Evolutionary conservation across 1,140 invertebrate genomes (phyloP), one percentile per base, ranked within the genome.

Genomic region (Achatina immaculata): DNA sequence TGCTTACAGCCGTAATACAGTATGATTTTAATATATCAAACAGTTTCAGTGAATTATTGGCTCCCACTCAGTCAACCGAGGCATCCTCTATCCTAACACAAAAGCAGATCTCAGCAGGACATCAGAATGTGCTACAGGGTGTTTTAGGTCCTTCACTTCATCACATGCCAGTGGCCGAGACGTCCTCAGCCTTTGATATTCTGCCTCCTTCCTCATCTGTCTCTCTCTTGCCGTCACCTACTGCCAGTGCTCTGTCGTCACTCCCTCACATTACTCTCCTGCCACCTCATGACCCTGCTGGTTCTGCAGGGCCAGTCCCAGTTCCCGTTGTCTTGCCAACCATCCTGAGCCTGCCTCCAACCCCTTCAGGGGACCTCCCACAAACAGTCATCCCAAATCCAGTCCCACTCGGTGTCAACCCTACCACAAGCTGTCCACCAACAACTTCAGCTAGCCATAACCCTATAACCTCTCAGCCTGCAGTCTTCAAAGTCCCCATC

Each of bases 41-140:
- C 76, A 80, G 78, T 72, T 80, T 80, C 78, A 80, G 78, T 58
- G 78, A 80, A 21, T 58, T 80, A 28, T 43, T 80, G 78, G 43
- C 78, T 34, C 65, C 68, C 1, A 72, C 78, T 11, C 34, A 48
- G 6, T 2, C 45, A 28, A 31, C 66, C 38, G 43, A 66, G n/a
- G 48, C 45, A 34, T 36, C 78, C 1, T 24, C 68, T 6, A 48
- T 16, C 43, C 58, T 38, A 34, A 24, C 58, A 36, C 28, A 38
- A 1, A 62, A 66, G 38, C 66, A 80, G 78, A 80, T 72, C 24
- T 45, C 66, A 55, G 78, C 42, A 11, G n/a, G 78, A 58, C 68
- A 80, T 48, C 65, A 72, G 28, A 72, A 66, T 66, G 68, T 80
- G 19, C 40, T 80, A 0, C 78, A 80, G 28, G 65, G 66, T 45